These are phyloP conservation scores for Anguilla obscura DNA, from an alignment of 2,797 vertebrate genomes.

Conservation along the genomic window DNA sequence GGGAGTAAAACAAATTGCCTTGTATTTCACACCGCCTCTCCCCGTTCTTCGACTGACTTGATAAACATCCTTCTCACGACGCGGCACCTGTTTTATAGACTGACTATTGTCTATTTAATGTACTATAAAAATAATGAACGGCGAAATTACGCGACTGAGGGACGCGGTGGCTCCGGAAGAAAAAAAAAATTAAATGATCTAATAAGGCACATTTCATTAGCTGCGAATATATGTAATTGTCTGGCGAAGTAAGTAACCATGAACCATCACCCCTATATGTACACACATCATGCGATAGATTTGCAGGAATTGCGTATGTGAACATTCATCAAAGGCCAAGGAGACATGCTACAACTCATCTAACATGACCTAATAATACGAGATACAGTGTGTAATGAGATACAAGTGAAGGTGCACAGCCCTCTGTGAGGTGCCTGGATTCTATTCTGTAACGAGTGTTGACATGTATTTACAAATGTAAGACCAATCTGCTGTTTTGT, in stretches of 20 bases:
- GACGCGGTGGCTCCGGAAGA: neutral
- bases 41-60: neutral
- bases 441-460: neutral
- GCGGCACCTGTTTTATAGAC: neutral
- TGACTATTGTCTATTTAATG: neutral
- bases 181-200: neutral
- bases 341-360: neutral
- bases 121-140: neutral
- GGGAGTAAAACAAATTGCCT: neutral
- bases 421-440: neutral
- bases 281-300: neutral
- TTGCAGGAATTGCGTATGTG: neutral
- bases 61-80: slow-evolving; percentile 6
- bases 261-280: neutral
- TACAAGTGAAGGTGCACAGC: neutral
- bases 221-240: neutral
- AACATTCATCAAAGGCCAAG: neutral
- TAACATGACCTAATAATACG: neutral
- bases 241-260: neutral
- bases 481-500: neutral
- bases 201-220: neutral
- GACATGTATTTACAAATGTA: neutral
- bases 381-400: neutral
- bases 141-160: neutral
- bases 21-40: neutral